Evolutionary conservation across 2,113 vertebrate species (phyloP).

Genomic region (Macaca nemestrina): DNA sequence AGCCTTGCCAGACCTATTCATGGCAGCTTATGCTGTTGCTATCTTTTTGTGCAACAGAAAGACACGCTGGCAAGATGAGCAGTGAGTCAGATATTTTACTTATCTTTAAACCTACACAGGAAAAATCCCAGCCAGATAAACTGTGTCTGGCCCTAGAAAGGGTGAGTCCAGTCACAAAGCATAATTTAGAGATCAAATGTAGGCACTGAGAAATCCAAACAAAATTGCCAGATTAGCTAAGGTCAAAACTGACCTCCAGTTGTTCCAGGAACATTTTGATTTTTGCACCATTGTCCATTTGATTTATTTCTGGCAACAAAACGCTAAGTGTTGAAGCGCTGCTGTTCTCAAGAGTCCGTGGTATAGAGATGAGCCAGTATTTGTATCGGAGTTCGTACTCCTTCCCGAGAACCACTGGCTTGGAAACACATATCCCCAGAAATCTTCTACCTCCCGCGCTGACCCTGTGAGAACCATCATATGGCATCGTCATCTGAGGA

Average conservation of each 20-base stretch:
- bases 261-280: slow-evolving; percentile 64
- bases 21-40: not conserved
- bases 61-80: not conserved
- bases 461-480: slow-evolving; percentile 44
- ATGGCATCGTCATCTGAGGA: not conserved
- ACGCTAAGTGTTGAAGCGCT: not conserved
- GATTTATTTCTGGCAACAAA: slow-evolving; percentile 45
- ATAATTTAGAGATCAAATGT: not conserved
- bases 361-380: not conserved
- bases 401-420: not conserved
- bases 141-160: slow-evolving; percentile 60
- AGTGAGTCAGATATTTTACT: slow-evolving; percentile 64
- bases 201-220: slow-evolving; percentile 33
- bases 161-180: slow-evolving; percentile 67
- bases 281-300: slow-evolving; percentile 39
- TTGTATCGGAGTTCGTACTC: not conserved
- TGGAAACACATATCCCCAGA: not conserved
- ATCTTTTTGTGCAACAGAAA: slow-evolving; percentile 62
- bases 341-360: not conserved
- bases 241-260: not conserved
- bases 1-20: slow-evolving; percentile 42
- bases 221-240: slow-evolving; percentile 19
- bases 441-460: not conserved
- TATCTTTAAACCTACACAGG: slow-evolving; percentile 73
- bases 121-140: slow-evolving; percentile 65